Base-by-base conservation (phyloP, 2,888 invertebrate genomes). In the Cinara cedri region DNA sequence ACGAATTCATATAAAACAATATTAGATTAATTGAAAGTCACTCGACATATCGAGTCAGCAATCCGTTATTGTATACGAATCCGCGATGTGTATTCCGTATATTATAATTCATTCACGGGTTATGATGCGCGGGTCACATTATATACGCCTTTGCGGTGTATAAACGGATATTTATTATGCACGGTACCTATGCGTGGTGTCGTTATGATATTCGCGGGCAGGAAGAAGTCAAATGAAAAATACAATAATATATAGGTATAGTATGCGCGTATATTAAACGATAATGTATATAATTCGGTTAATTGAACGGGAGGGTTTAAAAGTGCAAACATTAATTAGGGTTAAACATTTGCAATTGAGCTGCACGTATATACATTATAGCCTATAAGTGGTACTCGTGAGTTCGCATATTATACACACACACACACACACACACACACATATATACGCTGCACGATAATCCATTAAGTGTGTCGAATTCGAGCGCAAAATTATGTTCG, bases 241-340 rank as follows among this genome's bases (percentile, higher is more conserved):
- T 54, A 34, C 34, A 54, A 54, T 63, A 63, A 34, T 63, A 65
- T n/a, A n/a, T n/a, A n/a, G n/a, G n/a, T n/a, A n/a, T n/a, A n/a
- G n/a, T n/a, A n/a, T n/a, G n/a, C n/a, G n/a, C n/a, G 24, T 65
- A 63, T 63, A 65, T 65, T 63, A 72, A 72, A 74, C 74, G 63
- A 74, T 74, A 54, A 54, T 66, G 26, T 4, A 34, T 34, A 34
- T 54, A 65, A 63, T 42, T 63, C 63, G 21, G 9, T 74, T 51
- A 60, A 63, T 63, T 63, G 51, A 78, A 65, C 44, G 76, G 55
- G 68, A 68, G 78, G 78, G 78, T 78, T 66, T 34, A 68, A 78
- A 78, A 70, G 60, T 34, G 68, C 66, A 51, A 49, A 57, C 70
- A 51, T 78, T 60, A 78, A 78, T 68, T 70, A 70, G 49, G 66